Evolutionary conservation across 2,113 vertebrate species (phyloP), one percentile per base, ranked within the genome.

Genomic region (Pollimyrus isidori): DNA sequence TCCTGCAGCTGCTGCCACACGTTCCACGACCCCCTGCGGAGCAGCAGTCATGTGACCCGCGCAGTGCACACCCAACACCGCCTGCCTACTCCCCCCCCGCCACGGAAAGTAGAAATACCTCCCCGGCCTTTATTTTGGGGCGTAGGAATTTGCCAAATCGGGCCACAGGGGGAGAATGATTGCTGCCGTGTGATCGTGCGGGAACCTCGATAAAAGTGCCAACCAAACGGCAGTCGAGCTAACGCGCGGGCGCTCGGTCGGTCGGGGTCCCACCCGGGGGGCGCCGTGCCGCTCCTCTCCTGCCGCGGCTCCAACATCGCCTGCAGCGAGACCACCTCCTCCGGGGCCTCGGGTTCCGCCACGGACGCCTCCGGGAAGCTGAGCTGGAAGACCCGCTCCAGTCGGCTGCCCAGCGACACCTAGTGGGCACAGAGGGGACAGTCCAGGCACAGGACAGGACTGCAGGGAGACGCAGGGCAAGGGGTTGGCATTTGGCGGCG

Each of bases 1-100:
- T 99, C 98, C 95, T 97, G 97, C 85, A 99, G 96, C 92, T 96
- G 97, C 0, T 90, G 91, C 98, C 98, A 99, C 49, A 99, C 95
- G 0, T 95, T 91, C 91, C 94, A 89, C 90, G 94, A 91, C 0
- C 94, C 95, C 93, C 98, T 99, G 93, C 3, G 92, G 39, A 92
- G 88, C 19, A 87, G 86, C 83, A 87, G 91, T 86, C 2, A 89
- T 1, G 9, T 42, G 50, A 39, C 30, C 15, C 80, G 11, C 13
- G 19, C 19, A 13, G 39, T 7, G 11, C 52, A 48, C 39, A n/a
- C 19, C 23, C 45, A 49, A 11, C 7, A 0, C 69, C 1, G 4
- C 35, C 4, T 13, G 45, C 6, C 19, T 50, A 49, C 83, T n/a
- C 42, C 19, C 9, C 42, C 7, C 26, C n/a, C n/a, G 80, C 19